These are phyloP conservation scores for Oligia fasciuncula DNA, from an alignment of 2,888 invertebrate species.

Conservation along the genomic window DNA sequence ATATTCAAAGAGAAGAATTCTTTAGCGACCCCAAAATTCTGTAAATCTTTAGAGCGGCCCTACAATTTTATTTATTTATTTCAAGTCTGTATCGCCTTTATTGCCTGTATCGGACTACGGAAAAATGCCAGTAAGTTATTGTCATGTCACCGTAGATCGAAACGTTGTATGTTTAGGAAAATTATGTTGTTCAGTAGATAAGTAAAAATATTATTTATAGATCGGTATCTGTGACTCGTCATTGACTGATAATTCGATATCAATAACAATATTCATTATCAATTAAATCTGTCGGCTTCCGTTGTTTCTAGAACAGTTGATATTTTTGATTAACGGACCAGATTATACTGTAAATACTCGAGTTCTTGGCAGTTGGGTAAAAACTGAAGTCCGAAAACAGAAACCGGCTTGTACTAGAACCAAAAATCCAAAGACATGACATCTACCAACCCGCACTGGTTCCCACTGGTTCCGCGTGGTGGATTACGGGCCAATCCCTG, in stretches of 20 bases:
- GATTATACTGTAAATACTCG: neutral
- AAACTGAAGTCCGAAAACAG: neutral
- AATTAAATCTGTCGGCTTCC: conserved; percentile 1
- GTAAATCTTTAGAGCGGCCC: conserved; percentile 19
- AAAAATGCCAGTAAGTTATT: conserved; percentile 82
- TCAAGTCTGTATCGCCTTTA: conserved; percentile 86
- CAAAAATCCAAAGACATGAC: neutral
- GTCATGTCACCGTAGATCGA: conserved; percentile 45
- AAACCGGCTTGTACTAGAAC: neutral
- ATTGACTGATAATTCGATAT: conserved; percentile 52
- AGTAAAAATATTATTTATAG: conserved; percentile 33
- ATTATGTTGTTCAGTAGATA: conserved; percentile 54
- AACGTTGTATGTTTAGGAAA: conserved; percentile 37
- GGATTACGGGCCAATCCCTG: neutral
- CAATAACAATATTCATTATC: conserved; percentile 54
- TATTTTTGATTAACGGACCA: conserved; percentile 9
- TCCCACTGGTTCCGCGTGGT: too few species aligned
- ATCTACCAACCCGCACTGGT: neutral
- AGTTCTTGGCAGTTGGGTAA: neutral
- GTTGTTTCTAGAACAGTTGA: conserved; percentile 20
- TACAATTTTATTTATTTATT: conserved; percentile 68
- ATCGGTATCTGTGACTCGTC: conserved; percentile 48
- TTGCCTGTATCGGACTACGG: conserved; percentile 84
- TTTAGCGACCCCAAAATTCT: conserved; percentile 20
- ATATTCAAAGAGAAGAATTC: neutral